Evolutionary conservation across 2,888 invertebrate species (phyloP).

Genomic region (Caenorhabditis becei): DNA sequence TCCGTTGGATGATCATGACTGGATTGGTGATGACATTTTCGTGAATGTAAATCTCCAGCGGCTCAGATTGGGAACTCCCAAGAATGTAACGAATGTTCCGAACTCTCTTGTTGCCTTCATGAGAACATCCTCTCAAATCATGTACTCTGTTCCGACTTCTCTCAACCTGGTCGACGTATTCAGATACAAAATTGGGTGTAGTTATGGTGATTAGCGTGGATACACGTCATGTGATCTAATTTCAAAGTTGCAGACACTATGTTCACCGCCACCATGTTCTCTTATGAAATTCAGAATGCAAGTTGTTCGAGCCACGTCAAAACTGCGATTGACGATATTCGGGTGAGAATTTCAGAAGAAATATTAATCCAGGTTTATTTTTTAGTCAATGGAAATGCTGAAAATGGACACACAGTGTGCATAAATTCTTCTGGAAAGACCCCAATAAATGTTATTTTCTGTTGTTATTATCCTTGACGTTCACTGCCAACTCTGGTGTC

Average conservation of each 20-base stretch:
- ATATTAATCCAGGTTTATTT: not conserved
- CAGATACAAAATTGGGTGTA: slow-evolving; percentile 23
- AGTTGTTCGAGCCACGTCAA: slow-evolving; percentile 27
- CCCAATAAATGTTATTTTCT: not conserved
- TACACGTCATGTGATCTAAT: not conserved
- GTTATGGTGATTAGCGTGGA: slow-evolving; percentile 6
- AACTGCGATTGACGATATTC: slow-evolving; percentile 18
- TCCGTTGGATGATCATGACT: slow-evolving; percentile 20
- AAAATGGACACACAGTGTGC: slow-evolving; percentile 34
- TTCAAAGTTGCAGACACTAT: slow-evolving; percentile 26
- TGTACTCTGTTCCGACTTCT: slow-evolving; percentile 33
- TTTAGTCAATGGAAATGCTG: slow-evolving; percentile 36
- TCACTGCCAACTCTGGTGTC: slow-evolving; percentile 28
- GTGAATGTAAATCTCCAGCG: slow-evolving; percentile 39
- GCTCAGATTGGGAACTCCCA: slow-evolving; percentile 32
- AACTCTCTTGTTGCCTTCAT: slow-evolving; percentile 38
- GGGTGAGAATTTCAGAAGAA: slow-evolving; percentile 5
- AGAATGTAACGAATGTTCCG: slow-evolving; percentile 15
- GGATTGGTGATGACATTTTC: slow-evolving; percentile 36
- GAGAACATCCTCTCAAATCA: slow-evolving; percentile 49
- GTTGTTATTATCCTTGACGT: not conserved
- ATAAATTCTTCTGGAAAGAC: slow-evolving; percentile 1
- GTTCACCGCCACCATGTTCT: slow-evolving; percentile 39
- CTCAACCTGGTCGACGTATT: slow-evolving; percentile 12
- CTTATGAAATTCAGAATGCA: slow-evolving; percentile 27